Base-by-base conservation (phyloP, 2,888 invertebrate genomes). In the Trissolcus brochymenae region DNA sequence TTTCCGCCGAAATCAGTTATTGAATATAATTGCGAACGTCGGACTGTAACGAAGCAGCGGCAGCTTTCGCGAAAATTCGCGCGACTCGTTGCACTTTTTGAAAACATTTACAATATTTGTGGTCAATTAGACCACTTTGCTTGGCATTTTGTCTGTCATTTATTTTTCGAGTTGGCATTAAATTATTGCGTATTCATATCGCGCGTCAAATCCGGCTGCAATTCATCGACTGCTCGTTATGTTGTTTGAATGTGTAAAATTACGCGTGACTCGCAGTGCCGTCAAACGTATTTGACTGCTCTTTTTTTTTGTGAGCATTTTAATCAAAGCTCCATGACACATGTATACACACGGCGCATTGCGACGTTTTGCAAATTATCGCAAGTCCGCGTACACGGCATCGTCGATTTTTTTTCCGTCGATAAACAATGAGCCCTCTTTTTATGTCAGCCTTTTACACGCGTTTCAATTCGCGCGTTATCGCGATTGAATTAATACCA, bases 161-260 rank as follows among this genome's bases (percentile, higher is more conserved):
- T 71, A 74, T 78, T 78, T 78, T 78, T 74, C 71, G 66, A 59
- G 64, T 57, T 67, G 74, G 64, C 75, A 71, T 72, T 80, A 79
- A 80, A 82, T 83, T 79, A 82, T 81, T 76, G 77, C 57, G 67
- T 59, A 73, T 77, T 72, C 70, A 70, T 17, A 61, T 49, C 80
- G 75, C 68, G 75, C 72, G 79, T 79, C 81, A 68, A 78, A 77
- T 76, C 57, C 74, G 64, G 68, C 74, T 64, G 73, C 65, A 78
- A 80, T 79, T 75, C 80, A 79, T 78, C 71, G 73, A 72, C 78
- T 6, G 55, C 76, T 79, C 73, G 79, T 75, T 78, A 78, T 80
- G 75, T 59, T 66, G 70, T 71, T 72, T 71, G 77, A 72, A 70
- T 61, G 72, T 79, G 75, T 76, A 78, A 79, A 80, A 79, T 79